Conservation (phyloP, 2,113 vertebrate genomes). For the Rhadina sibilatrix region DNA sequence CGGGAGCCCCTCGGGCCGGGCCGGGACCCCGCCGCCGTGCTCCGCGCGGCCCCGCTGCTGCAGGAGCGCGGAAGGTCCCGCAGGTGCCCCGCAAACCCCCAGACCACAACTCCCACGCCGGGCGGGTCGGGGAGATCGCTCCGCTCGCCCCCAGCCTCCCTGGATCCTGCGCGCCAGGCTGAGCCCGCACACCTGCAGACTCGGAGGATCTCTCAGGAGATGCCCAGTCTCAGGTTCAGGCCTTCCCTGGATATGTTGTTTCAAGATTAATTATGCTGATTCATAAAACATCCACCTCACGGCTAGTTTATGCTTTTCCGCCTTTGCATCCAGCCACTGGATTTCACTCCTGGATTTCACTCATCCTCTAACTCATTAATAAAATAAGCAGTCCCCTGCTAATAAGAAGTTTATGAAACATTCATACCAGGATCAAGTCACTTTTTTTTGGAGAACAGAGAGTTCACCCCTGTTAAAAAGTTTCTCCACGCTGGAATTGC, state of each 20-base stretch:
- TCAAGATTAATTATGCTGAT: conserved; percentile 18
- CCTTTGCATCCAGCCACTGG: not conserved
- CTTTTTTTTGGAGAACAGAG: not conserved
- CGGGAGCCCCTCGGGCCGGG: not conserved
- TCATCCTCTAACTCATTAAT: not conserved
- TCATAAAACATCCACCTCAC: not conserved
- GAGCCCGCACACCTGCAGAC: not conserved
- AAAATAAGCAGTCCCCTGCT: not conserved
- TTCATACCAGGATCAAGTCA: not conserved
- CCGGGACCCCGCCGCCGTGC: not conserved
- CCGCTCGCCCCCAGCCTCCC: not conserved
- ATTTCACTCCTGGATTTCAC: not conserved
- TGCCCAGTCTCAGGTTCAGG: not conserved
- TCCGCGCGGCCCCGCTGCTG: not conserved
- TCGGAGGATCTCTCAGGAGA: not conserved
- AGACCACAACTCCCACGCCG: accelerated
- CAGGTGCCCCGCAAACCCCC: not conserved
- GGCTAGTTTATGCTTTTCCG: not conserved
- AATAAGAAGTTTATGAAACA: not conserved
- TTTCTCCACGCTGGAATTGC: not conserved
- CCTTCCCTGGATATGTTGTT: not conserved
- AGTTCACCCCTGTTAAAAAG: not conserved
- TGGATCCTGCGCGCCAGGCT: accelerated
- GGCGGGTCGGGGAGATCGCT: accelerated
- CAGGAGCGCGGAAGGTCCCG: not conserved